Conservation (phyloP, 2,797 vertebrate species). For the Myripristis jacobus region DNA sequence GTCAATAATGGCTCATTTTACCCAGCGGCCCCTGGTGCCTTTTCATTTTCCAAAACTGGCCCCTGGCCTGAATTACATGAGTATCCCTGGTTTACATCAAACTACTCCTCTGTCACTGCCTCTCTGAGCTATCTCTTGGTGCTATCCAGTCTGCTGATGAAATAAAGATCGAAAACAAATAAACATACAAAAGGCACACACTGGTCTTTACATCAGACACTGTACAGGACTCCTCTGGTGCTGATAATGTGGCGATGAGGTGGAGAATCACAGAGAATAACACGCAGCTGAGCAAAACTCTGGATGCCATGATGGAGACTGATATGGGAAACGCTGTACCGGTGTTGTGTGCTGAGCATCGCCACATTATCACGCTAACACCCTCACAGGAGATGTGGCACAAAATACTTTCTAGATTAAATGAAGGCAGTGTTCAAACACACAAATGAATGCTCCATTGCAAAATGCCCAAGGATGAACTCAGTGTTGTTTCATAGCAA, state of each 20-base stretch:
- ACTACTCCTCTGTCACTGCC: too few relatives aligned
- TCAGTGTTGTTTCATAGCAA: slow-evolving; percentile 1
- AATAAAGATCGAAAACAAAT: not conserved
- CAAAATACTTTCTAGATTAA: slow-evolving; percentile 15
- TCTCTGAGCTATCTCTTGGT: not conserved
- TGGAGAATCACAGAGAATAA: not conserved
- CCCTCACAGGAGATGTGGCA: slow-evolving; percentile 10
- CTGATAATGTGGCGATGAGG: slow-evolving; percentile 12
- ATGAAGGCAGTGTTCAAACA: slow-evolving; percentile 15
- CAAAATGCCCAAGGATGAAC: slow-evolving; percentile 2
- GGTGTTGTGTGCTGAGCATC: not conserved
- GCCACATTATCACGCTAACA: slow-evolving; percentile 9
- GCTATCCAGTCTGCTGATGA: too few relatives aligned
- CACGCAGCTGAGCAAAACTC: not conserved
- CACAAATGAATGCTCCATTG: slow-evolving; percentile 3
- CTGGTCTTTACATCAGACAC: slow-evolving; percentile 1
- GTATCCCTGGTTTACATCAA: too few relatives aligned
- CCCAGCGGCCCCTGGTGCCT: too few relatives aligned
- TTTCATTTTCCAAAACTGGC: too few relatives aligned
- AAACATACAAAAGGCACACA: not conserved
- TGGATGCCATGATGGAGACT: not conserved
- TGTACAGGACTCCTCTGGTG: not conserved
- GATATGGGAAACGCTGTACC: not conserved
- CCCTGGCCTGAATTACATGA: too few relatives aligned
- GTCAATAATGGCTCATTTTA: too few relatives aligned